Conservation (phyloP, 1,140 invertebrate genomes). For the Lepidurus arcticus region DNA sequence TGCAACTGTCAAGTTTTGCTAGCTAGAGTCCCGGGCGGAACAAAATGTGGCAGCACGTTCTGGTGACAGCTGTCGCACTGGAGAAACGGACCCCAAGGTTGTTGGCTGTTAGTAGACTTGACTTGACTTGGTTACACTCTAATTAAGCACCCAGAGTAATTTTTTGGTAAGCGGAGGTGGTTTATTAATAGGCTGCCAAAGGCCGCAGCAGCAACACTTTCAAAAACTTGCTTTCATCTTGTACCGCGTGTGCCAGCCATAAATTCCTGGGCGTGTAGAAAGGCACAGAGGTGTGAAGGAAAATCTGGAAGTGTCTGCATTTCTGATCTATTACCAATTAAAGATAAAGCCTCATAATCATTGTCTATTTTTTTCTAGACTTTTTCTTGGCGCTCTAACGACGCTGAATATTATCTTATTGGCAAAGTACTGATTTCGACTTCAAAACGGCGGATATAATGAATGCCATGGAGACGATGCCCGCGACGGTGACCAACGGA, state of each 20-base stretch:
- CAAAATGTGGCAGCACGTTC: background rate
- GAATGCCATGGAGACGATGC: slow-evolving; percentile 9
- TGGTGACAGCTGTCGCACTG: background rate
- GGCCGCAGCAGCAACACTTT: no score
- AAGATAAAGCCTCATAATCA: background rate
- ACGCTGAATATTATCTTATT: background rate
- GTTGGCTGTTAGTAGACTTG: no score
- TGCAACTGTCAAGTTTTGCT: slow-evolving; percentile 3
- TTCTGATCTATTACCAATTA: background rate
- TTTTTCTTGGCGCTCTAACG: background rate
- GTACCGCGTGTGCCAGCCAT: background rate
- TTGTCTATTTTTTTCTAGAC: background rate
- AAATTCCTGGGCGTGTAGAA: background rate
- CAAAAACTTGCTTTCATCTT: no score
- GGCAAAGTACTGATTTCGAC: background rate
- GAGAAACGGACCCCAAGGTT: background rate
- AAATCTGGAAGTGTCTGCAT: background rate
- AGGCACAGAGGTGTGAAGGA: background rate
- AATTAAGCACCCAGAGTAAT: no score
- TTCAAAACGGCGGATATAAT: background rate
- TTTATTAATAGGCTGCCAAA: no score
- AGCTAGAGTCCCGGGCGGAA: background rate
- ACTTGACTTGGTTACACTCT: no score
- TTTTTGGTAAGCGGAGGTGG: no score
- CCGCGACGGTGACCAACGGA: background rate